Base-by-base conservation (phyloP, 2,888 invertebrate species). In the Andricus quercusramuli region DNA sequence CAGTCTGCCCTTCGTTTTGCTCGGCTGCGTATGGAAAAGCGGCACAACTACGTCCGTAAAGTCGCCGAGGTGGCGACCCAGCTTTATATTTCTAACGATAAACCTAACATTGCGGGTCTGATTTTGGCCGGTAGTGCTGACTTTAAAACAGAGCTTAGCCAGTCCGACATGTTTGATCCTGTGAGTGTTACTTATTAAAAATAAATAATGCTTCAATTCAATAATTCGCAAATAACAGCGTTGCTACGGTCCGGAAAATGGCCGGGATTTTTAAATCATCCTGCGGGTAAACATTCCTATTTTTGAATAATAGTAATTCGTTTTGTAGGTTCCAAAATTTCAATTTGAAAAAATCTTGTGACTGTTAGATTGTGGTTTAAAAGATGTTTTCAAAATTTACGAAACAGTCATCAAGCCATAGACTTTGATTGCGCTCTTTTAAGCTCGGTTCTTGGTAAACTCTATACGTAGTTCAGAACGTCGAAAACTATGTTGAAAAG, bases 91-190 rank as follows among this genome's bases (percentile, higher is more conserved):
- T 96, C 98, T 86, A 99, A 98, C 85, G 99, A 99, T 94, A 97
- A 99, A 91, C 98, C 99, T 13, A 99, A 99, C 93, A 98, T 99
- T 84, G 98, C 99, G 79, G 99, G 99, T 1, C 95, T 99, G 67
- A 99, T 99, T 89, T 94, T 99, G 86, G 99, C 99, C 86, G 99
- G 99, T 94, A 99, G 99, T 88, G 99, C 99, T 22, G 99, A 99
- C 93, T 99, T 99, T 94, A 99, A 99, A 95, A 99, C 99, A 86
- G 99, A 99, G 93, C 96, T 99, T 89, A 98, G 98, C 92, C 99
- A 99, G 94, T 99, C 99, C 0, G 99, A 99, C 93, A 99, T 99
- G 99, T 99, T 99, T 94, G 99, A 99, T 94, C 98, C 98, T 92
- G 98, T 99, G 93, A 95, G 96, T 95, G 80, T 68, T 56, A 80